Evolutionary conservation across 2,113 vertebrate species (phyloP).

Genomic region (Sylvilagus bachmani): DNA sequence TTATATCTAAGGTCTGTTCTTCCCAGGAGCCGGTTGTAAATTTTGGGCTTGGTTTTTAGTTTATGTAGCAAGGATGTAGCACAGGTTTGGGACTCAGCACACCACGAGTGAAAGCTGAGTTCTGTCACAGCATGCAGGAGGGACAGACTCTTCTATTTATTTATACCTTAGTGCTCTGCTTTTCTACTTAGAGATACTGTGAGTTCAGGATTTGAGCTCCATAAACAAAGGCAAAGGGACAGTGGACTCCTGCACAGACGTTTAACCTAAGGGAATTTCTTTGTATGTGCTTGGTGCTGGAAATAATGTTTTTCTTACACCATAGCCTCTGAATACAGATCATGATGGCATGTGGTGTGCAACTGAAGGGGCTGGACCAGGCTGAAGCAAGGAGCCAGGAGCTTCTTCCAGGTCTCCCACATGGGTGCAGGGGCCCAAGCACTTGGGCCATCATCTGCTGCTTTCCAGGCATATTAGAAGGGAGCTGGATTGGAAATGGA

Average conservation of each 20-base stretch:
- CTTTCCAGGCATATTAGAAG: too few relatives aligned
- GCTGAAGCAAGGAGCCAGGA: too few relatives aligned
- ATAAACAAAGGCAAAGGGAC: not conserved
- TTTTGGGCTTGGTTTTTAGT: not conserved
- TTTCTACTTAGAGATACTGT: not conserved
- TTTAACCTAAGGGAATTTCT: not conserved
- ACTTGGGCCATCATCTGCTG: too few relatives aligned
- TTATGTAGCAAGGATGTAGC: conserved; percentile 3
- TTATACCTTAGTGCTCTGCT: not conserved
- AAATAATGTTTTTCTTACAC: not conserved
- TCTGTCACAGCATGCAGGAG: not conserved
- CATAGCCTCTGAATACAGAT: not conserved
- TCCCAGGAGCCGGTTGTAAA: not conserved
- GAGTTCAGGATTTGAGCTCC: not conserved
- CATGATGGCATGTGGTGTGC: not conserved
- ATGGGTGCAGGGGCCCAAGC: too few relatives aligned
- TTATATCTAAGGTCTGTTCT: not conserved
- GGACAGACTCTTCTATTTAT: not conserved
- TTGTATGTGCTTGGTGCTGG: not conserved
- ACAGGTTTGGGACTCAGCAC: not conserved
- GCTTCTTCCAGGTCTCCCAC: too few relatives aligned
- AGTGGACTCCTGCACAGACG: not conserved
- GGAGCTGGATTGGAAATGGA: too few relatives aligned
- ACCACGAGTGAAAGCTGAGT: not conserved
- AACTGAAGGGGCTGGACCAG: not conserved